A percentile compares a stretch with the other conserved stretches of the same genome.
Conservation (phyloP, 2,888 invertebrate genomes). For the Scaptomyza reducta region DNA sequence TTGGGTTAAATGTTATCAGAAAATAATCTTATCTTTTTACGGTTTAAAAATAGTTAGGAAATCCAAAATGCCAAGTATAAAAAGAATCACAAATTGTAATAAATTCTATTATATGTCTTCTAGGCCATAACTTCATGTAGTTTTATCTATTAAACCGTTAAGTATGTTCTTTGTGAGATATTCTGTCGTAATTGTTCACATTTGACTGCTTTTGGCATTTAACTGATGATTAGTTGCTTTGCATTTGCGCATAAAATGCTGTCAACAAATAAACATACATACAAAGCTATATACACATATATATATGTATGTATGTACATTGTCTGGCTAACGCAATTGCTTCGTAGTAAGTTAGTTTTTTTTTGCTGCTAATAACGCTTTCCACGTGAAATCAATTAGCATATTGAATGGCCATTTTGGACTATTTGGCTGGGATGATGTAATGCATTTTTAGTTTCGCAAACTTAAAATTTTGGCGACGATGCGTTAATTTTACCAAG, state of each 20-base stretch:
- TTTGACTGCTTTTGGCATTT: background rate
- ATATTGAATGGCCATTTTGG: slow-evolving; percentile 35
- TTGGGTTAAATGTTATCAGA: background rate
- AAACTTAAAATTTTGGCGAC: slow-evolving; percentile 59
- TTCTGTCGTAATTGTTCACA: background rate
- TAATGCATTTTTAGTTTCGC: slow-evolving; percentile 60
- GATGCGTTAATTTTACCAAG: slow-evolving; percentile 70
- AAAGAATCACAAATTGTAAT: too few species aligned
- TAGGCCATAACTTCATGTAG: background rate
- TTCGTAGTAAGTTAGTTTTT: slow-evolving; percentile 7
- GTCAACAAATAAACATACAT: background rate
- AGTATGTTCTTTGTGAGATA: background rate
- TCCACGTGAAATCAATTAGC: slow-evolving; percentile 78
- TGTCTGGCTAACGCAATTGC: slow-evolving; percentile 22
- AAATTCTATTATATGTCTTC: too few species aligned
- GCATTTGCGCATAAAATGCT: slow-evolving; percentile 7
- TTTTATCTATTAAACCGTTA: background rate
- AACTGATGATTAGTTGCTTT: slow-evolving; percentile 11
- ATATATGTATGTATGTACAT: background rate
- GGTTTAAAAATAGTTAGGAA: background rate
- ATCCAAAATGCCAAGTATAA: background rate
- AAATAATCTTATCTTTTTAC: background rate
- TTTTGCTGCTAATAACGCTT: slow-evolving; percentile 52
- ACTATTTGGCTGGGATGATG: slow-evolving; percentile 49
- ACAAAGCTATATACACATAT: background rate